Percentiles rank a stretch among this genome's conserved stretches.
phyloP scores from a whole-genome alignment of 37 sponge, comb jelly and placozoan species.

The Lycopodina hypogea region DNA sequence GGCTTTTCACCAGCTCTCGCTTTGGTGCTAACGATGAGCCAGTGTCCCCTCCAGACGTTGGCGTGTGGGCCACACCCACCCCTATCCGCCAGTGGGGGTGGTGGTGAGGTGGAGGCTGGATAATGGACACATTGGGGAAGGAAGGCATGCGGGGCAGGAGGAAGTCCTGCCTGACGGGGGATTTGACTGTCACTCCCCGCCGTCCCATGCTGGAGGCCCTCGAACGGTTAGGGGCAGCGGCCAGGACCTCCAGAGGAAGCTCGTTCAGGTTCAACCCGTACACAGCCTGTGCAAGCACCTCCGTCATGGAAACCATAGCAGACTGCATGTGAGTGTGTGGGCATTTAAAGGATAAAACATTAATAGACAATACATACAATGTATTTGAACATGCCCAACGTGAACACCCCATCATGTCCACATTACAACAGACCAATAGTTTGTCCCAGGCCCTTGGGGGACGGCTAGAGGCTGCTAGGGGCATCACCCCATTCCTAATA shows the following conservation, averaged over 20 bases:
- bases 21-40: no score
- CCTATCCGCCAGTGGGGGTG: neutral
- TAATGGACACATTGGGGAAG: constrained; percentile 16
- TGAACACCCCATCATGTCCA: no score
- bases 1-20: no score
- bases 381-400: no score
- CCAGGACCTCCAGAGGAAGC: constrained; percentile 59
- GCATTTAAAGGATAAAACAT: no score
- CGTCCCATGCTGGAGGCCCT: neutral
- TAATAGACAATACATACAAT: neutral
- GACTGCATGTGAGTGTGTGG: constrained; percentile 13
- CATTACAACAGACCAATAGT: no score
- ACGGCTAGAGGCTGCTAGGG: no score
- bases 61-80: neutral
- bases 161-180: neutral
- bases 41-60: neutral
- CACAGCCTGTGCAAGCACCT: constrained; percentile 56
- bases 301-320: constrained; percentile 58
- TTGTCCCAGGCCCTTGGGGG: no score
- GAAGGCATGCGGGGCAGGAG: neutral
- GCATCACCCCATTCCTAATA: no score
- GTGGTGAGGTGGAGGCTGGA: neutral
- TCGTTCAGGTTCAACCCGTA: constrained; percentile 62
- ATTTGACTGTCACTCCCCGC: neutral
- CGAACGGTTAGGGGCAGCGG: neutral